A percentile compares a stretch with the other conserved stretches of the same genome.
These are phyloP conservation scores for Colinus virginianus DNA, from an alignment of 2,113 vertebrate species.

Conservation along the genomic window DNA sequence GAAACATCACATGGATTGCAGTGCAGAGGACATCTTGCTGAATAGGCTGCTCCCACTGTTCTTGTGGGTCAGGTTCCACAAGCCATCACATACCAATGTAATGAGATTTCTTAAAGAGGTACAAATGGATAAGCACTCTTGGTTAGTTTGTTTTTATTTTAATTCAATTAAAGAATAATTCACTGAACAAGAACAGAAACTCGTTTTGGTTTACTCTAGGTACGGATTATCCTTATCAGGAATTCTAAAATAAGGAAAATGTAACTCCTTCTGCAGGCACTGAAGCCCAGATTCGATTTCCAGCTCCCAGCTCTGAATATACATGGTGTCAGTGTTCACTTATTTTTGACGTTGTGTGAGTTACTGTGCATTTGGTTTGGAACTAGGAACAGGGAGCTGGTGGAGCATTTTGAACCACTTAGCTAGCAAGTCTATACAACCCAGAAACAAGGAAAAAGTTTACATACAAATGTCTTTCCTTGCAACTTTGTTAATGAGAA, in stretches of 20 bases:
- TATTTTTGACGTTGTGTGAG: neutral
- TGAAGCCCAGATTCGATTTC: neutral
- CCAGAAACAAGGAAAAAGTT: neutral
- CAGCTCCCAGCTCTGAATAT: neutral
- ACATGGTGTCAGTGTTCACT: neutral
- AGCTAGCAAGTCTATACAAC: neutral
- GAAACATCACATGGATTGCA: neutral
- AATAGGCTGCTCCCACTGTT: neutral
- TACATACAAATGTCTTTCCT: neutral
- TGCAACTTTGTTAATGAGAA: neutral
- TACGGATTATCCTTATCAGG: neutral
- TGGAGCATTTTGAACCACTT: neutral
- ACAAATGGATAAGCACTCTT: neutral
- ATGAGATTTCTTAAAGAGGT: constrained; percentile 19
- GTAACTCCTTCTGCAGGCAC: neutral
- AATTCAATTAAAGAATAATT: constrained; percentile 43
- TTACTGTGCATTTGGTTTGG: neutral
- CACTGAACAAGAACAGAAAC: constrained; percentile 10
- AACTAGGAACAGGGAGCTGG: neutral
- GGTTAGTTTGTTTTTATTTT: neutral
- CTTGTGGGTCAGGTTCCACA: neutral
- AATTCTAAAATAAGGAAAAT: neutral
- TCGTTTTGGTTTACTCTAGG: neutral
- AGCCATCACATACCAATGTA: neutral
- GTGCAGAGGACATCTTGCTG: neutral